Conservation (phyloP, 2,113 vertebrate species). For the Paramisgurnus dabryanus region DNA sequence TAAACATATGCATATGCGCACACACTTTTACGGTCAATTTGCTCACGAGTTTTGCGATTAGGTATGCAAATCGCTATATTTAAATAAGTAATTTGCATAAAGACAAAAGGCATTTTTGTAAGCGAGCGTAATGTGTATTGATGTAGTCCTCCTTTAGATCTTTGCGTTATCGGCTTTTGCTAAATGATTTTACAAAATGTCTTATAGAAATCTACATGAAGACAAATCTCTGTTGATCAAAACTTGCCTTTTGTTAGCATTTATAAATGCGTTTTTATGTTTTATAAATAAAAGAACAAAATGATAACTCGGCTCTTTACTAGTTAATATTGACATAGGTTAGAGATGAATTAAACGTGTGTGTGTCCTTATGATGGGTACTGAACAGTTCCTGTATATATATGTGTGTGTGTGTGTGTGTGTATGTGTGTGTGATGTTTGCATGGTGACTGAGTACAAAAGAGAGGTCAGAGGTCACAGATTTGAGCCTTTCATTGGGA, state of each 20-base stretch:
- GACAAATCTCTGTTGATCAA: constrained; percentile 23
- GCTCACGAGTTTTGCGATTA: constrained; percentile 33
- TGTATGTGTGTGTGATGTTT: constrained; percentile 14
- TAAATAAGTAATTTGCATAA: constrained; percentile 40
- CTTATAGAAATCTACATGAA: constrained; percentile 8
- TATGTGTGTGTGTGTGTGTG: constrained; percentile 23
- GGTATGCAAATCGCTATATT: constrained; percentile 50
- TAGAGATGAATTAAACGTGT: constrained; percentile 13
- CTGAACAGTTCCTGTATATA: constrained; percentile 1
- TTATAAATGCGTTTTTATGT: constrained; percentile 11
- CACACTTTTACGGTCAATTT: constrained; percentile 30
- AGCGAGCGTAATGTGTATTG: constrained; percentile 27
- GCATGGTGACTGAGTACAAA: constrained; percentile 52
- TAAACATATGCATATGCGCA: background rate
- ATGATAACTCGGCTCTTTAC: constrained; percentile 12
- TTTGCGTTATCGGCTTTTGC: background rate
- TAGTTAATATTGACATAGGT: constrained; percentile 3
- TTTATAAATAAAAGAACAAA: constrained; percentile 10
- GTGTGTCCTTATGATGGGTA: background rate
- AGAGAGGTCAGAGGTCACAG: constrained; percentile 52
- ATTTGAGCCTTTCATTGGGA: constrained; percentile 48
- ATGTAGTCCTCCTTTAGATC: constrained; percentile 20
- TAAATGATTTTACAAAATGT: constrained; percentile 14
- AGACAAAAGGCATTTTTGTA: constrained; percentile 3
- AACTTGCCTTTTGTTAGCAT: background rate